A percentile compares a stretch with the other conserved stretches of the same genome.
Evolutionary conservation across 2,888 invertebrate genomes (phyloP).

Genomic region (Subacronicta megacephala): DNA sequence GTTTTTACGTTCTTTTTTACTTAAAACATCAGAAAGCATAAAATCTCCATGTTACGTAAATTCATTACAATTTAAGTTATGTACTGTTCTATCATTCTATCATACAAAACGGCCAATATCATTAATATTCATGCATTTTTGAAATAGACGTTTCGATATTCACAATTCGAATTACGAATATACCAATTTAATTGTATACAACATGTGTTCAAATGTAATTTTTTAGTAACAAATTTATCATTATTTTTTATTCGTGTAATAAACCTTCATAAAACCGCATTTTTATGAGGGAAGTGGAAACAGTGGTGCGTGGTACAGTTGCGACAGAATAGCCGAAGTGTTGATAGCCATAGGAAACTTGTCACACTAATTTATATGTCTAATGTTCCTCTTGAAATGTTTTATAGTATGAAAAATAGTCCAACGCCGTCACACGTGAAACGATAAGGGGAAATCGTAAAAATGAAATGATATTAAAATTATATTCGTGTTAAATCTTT

Average conservation of each 20-base stretch:
- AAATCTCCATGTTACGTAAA: slow-evolving; percentile 32
- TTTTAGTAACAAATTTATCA: slow-evolving; percentile 38
- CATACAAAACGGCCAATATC: slow-evolving; percentile 18
- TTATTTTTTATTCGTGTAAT: slow-evolving; percentile 55
- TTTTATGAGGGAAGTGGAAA: slow-evolving; percentile 77
- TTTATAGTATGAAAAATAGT: slow-evolving; percentile 79
- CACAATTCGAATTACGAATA: slow-evolving; percentile 35
- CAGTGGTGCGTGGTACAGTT: slow-evolving; percentile 57
- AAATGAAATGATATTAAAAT: slow-evolving; percentile 58
- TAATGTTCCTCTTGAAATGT: slow-evolving; percentile 76
- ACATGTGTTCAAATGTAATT: slow-evolving; percentile 26
- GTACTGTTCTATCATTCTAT: slow-evolving; percentile 27
- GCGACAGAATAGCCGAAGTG: slow-evolving; percentile 64
- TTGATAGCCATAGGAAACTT: slow-evolving; percentile 76
- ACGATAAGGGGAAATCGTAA: slow-evolving; percentile 67
- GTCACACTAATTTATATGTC: slow-evolving; percentile 73
- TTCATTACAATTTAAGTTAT: slow-evolving; percentile 25
- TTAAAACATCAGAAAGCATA: slow-evolving; percentile 18
- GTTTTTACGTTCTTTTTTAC: too few relatives aligned
- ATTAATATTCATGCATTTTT: slow-evolving; percentile 50
- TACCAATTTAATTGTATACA: slow-evolving; percentile 26
- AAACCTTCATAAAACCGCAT: slow-evolving; percentile 66
- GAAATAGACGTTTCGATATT: slow-evolving; percentile 36
- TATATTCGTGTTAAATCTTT: slow-evolving; percentile 59
- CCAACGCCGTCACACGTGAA: slow-evolving; percentile 57